A percentile compares a stretch with the other conserved stretches of the same genome.
phyloP scores from a whole-genome alignment of 2,888 invertebrate genomes.

The Lycia hirtaria region DNA sequence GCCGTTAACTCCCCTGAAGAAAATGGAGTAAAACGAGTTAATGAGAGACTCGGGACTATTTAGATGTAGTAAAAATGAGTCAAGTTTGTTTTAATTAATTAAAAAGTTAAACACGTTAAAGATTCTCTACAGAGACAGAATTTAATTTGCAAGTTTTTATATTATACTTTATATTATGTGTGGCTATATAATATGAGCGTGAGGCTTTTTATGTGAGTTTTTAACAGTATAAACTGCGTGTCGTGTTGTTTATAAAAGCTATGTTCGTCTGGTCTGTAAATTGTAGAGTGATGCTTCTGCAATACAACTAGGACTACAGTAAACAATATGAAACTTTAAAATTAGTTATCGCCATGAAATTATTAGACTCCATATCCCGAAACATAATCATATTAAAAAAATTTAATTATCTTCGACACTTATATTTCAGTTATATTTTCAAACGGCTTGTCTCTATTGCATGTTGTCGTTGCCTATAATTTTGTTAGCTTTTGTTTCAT shows the following conservation, averaged over 20 bases:
- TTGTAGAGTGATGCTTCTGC: neutral
- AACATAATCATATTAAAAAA: too few relatives aligned
- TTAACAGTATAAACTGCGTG: constrained; percentile 3
- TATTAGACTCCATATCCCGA: too few relatives aligned
- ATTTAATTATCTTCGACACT: too few relatives aligned
- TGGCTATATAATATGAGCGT: neutral
- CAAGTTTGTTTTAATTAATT: constrained; percentile 6
- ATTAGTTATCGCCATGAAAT: too few relatives aligned
- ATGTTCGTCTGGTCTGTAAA: constrained; percentile 22
- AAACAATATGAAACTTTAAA: neutral
- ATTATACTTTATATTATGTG: neutral
- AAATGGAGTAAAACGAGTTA: constrained; percentile 9
- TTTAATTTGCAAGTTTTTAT: constrained; percentile 1
- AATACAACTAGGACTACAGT: neutral
- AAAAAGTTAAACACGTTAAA: neutral
- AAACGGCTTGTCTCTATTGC: too few relatives aligned
- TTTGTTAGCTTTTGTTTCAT: too few relatives aligned
- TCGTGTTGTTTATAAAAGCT: constrained; percentile 12
- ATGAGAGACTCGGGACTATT: constrained; percentile 4
- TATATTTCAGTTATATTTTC: too few relatives aligned
- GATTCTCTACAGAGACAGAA: neutral
- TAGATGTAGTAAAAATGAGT: neutral
- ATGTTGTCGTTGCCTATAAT: too few relatives aligned
- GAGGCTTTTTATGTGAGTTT: constrained; percentile 2
- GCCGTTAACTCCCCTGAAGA: constrained; percentile 8